Evolutionary conservation across 1,140 invertebrate species (phyloP).

Genomic region (Drosophila funebris): DNA sequence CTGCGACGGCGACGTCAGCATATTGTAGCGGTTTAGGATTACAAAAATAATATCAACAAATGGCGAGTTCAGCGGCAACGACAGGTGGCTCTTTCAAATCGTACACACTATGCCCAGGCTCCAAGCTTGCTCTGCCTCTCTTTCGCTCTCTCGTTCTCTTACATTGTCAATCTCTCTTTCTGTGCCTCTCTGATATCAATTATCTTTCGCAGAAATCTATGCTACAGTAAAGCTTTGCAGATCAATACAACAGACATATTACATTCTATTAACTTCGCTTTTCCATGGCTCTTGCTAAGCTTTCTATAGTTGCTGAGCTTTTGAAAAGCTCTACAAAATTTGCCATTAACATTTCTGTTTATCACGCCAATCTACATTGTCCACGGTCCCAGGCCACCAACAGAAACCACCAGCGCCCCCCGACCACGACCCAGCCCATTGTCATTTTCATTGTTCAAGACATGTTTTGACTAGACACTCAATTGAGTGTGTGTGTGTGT

Average conservation of each 20-base stretch:
- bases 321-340: slow-evolving; percentile 13
- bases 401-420: no score
- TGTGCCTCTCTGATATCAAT: background rate
- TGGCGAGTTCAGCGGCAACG: background rate
- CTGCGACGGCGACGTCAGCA: slow-evolving; percentile 13
- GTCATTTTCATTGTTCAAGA: slow-evolving; percentile 40
- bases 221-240: slow-evolving; percentile 19
- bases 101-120: background rate
- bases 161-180: background rate
- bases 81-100: slow-evolving; percentile 10
- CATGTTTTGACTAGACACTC: slow-evolving; percentile 36
- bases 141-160: background rate
- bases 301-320: slow-evolving; percentile 1
- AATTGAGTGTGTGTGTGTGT: slow-evolving; percentile 15
- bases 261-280: background rate
- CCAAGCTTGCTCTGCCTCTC: background rate
- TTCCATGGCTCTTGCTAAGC: background rate
- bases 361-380: slow-evolving; percentile 24
- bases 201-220: slow-evolving; percentile 32
- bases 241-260: background rate
- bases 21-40: slow-evolving; percentile 25
- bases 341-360: slow-evolving; percentile 3
- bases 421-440: slow-evolving; percentile 33
- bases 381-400: background rate
- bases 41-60: slow-evolving; percentile 25